Evolutionary conservation across 2,888 invertebrate genomes (phyloP).

Genomic region (Philaethria dido): DNA sequence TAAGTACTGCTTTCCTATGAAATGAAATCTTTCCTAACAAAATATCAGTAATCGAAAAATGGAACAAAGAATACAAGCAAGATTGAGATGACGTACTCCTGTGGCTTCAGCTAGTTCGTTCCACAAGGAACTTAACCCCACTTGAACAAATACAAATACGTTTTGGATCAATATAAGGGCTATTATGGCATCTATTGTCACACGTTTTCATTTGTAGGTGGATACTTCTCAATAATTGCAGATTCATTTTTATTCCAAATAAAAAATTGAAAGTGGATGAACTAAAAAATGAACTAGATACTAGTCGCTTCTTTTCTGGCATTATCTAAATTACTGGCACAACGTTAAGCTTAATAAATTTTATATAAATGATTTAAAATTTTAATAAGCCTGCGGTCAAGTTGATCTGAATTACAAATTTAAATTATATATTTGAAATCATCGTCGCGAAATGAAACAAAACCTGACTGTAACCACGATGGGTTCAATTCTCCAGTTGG

Average conservation of each 20-base stretch:
- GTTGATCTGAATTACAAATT: constrained; percentile 1
- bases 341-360: background rate
- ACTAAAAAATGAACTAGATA: no score
- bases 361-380: background rate
- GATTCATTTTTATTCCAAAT: background rate
- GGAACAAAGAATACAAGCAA: background rate
- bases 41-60: background rate
- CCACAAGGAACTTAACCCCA: background rate
- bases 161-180: background rate
- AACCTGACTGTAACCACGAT: no score
- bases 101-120: constrained; percentile 3
- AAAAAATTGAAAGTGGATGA: no score
- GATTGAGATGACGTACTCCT: background rate
- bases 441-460: no score
- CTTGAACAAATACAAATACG: constrained; percentile 1
- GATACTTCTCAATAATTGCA: background rate
- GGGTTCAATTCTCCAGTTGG: no score
- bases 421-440: background rate
- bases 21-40: background rate
- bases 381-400: background rate
- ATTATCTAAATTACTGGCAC: background rate
- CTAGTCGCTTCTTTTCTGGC: no score
- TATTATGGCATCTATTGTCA: background rate
- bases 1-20: no score
- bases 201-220: background rate